phyloP scores from a whole-genome alignment of 2,797 vertebrate genomes.

The Neosilurus hyrtlii region DNA sequence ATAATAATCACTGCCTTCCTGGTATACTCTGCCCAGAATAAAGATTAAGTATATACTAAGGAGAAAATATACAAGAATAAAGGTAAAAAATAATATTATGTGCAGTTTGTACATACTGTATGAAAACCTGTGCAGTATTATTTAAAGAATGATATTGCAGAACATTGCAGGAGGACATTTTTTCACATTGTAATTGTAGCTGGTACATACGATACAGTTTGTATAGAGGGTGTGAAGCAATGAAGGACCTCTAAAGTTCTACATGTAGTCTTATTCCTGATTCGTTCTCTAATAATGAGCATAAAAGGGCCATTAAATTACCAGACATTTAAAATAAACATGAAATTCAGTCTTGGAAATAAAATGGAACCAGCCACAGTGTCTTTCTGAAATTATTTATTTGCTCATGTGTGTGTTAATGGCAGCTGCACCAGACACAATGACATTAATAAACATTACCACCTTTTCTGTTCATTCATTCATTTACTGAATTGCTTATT shows the following conservation, averaged over 20 bases:
- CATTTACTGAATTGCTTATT: too few relatives aligned
- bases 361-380: too few relatives aligned
- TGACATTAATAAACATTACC: too few relatives aligned
- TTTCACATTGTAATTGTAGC: background rate
- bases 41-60: background rate
- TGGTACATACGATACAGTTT: background rate
- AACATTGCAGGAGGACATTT: background rate
- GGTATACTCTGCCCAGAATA: background rate
- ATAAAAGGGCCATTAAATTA: background rate
- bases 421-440: too few relatives aligned
- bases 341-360: too few relatives aligned
- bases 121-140: background rate
- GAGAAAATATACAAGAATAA: background rate
- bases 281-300: background rate
- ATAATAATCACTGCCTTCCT: background rate
- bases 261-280: background rate
- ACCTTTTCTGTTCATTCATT: too few relatives aligned
- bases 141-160: background rate
- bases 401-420: too few relatives aligned
- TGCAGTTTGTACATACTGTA: background rate
- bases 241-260: background rate
- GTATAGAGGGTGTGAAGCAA: background rate
- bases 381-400: too few relatives aligned
- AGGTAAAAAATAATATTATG: background rate
- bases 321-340: too few relatives aligned